Percentiles rank a stretch among this genome's conserved stretches.
These are phyloP conservation scores for Aphidius gifuensis DNA, from an alignment of 1,140 invertebrate genomes.

Conservation along the genomic window DNA sequence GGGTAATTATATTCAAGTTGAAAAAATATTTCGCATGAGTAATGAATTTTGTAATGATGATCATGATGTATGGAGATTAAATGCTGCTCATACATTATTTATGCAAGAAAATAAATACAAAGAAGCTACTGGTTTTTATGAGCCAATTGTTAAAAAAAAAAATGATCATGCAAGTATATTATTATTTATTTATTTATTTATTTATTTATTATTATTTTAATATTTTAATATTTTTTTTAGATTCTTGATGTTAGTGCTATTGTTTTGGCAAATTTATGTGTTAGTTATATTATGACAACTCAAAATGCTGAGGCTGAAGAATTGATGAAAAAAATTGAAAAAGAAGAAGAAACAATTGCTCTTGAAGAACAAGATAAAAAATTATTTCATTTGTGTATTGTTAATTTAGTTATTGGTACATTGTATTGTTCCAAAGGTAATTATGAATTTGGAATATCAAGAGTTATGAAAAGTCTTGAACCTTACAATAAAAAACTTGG, in stretches of 20 bases:
- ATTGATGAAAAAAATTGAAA: constrained; percentile 97
- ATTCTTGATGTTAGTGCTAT: constrained; percentile 94
- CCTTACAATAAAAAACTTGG: constrained; percentile 94
- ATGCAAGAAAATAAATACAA: constrained; percentile 99
- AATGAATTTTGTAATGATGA: constrained; percentile 98
- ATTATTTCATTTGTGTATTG: constrained; percentile 95
- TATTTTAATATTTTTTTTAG: constrained; percentile 50
- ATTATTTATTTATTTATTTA: constrained; percentile 3
- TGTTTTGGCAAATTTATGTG: constrained; percentile 96
- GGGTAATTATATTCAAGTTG: constrained; percentile 92
- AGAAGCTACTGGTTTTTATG: constrained; percentile 97
- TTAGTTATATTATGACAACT: constrained; percentile 98
- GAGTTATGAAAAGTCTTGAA: constrained; percentile 95
- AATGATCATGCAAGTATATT: constrained; percentile 76
- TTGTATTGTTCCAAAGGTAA: constrained; percentile 98
- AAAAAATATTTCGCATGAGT: constrained; percentile 92
- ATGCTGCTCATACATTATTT: constrained; percentile 97
- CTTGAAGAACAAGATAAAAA: constrained; percentile 94
- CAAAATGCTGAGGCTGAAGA: constrained; percentile 99
- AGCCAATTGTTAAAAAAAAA: constrained; percentile 95
- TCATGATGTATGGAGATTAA: constrained; percentile 94
- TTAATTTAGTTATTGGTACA: constrained; percentile 97
- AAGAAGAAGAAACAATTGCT: constrained; percentile 91
- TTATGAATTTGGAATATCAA: constrained; percentile 97
- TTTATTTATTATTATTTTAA: constrained; percentile 17